phyloP scores from a whole-genome alignment of 2,113 vertebrate species.

The Rhea americana region DNA sequence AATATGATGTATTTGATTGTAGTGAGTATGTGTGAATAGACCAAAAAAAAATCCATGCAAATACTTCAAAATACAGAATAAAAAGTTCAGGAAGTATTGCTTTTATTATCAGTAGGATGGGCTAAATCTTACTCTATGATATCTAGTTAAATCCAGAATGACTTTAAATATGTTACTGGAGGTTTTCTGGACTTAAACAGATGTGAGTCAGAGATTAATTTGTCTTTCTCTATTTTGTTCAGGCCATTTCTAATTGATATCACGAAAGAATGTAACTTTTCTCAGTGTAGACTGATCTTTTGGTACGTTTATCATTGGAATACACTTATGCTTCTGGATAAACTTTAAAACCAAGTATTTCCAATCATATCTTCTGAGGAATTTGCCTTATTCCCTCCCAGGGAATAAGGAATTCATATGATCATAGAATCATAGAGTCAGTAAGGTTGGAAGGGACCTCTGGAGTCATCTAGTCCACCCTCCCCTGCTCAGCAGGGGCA shows the following conservation, averaged over 20 bases:
- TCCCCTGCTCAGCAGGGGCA: no score
- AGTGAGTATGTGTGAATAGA: background rate
- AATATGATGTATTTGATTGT: background rate
- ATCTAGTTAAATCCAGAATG: background rate
- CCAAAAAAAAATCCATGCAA: background rate
- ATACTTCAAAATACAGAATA: background rate
- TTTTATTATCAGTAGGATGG: background rate
- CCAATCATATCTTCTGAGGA: background rate
- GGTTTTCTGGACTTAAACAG: background rate
- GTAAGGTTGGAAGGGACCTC: no score
- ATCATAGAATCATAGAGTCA: no score
- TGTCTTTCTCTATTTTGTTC: background rate
- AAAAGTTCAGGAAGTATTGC: background rate
- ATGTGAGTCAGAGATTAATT: background rate
- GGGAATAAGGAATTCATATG: no score
- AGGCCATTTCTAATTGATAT: background rate
- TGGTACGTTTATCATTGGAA: background rate
- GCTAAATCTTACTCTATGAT: background rate
- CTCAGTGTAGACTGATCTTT: background rate
- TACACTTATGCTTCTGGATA: background rate
- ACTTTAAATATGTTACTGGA: background rate
- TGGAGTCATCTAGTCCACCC: no score
- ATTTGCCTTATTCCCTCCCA: background rate
- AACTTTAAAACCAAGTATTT: background rate
- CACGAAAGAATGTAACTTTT: background rate